Base-by-base conservation (phyloP, 1,140 invertebrate genomes). In the Aphidius gifuensis region DNA sequence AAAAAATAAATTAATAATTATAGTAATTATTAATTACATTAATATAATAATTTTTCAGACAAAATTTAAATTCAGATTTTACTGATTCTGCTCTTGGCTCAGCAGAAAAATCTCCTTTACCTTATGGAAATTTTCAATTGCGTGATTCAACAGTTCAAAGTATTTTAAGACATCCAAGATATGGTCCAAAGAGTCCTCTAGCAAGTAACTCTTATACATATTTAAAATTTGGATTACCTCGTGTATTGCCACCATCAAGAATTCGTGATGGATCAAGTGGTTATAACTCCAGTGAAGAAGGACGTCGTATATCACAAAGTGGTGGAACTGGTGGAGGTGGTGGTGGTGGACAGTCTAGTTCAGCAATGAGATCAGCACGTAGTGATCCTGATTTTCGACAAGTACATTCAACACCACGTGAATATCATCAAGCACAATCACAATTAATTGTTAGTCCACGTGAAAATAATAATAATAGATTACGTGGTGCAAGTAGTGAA, bases 1-100 rank as follows among this genome's bases (percentile, higher is more conserved):
- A 47, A 40, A 61, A 54, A 39, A 11, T 48, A 47, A 7, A 11
- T 9, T 49, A 49, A 44, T 7, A 44, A 1, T n/a, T 48, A 11
- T n/a, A 11, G 5, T n/a, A 48, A 48, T 16, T 11, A 48, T 21
- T 21, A 48, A 48, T 48, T 48, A 6, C n/a, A 42, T 44, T 44
- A 1, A 1, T 44, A 32, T 9, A 6, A 11, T 55, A 21, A 4
- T 43, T 55, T 62, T 65, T 23, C 81, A 92, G 94, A 71, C 94
- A 97, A 87, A 97, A 97, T 77, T 82, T 96, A 42, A 97, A 96
- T 79, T 95, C 93, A 0, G 94, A 96, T 77, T 96, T 96, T 75
- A 95, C 93, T 54, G 94, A 96, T 75, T 94, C 92, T 46, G 94
- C 94, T 0, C 81, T 96, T 21, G 93, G 93, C 39, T 93, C 91